A percentile compares a stretch with the other conserved stretches of the same genome.
These are phyloP conservation scores for Sericinus montela DNA, from an alignment of 2,888 invertebrate species.

Conservation along the genomic window DNA sequence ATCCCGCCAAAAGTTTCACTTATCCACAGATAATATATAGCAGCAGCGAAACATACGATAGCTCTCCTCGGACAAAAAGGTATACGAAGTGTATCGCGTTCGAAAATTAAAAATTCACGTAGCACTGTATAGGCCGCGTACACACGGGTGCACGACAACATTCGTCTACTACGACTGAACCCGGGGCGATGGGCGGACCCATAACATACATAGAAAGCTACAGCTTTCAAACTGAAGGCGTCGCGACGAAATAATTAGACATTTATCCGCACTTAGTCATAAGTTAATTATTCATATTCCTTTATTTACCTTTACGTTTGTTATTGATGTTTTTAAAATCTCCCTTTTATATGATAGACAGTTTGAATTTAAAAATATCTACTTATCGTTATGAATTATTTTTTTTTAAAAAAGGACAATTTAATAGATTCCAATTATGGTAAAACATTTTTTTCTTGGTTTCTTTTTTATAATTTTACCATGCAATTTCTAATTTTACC, in stretches of 20 bases:
- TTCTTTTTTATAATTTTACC: no score
- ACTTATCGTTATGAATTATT: no score
- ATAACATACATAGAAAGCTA: constrained; percentile 28
- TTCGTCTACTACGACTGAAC: constrained; percentile 27
- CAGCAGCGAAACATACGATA: neutral
- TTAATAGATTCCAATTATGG: no score
- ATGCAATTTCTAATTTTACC: no score
- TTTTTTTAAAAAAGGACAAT: no score
- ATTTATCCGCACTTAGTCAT: constrained; percentile 13
- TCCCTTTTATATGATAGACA: no score
- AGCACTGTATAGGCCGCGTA: constrained; percentile 6
- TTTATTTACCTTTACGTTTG: no score
- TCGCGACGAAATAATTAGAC: constrained; percentile 16
- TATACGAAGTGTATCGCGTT: constrained; percentile 19
- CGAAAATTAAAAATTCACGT: constrained; percentile 67
- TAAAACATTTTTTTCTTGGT: no score
- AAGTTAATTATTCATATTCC: constrained; percentile 9
- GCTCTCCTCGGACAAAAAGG: neutral
- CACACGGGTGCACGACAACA: constrained; percentile 13
- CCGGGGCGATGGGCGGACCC: constrained; percentile 28
- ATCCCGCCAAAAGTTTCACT: constrained; percentile 9
- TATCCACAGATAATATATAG: constrained; percentile 1
- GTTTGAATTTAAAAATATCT: no score
- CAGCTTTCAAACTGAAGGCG: constrained; percentile 16
- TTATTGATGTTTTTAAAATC: no score